These are phyloP conservation scores for Teleogryllus occipitalis DNA, from an alignment of 1,140 invertebrate species.

Conservation along the genomic window DNA sequence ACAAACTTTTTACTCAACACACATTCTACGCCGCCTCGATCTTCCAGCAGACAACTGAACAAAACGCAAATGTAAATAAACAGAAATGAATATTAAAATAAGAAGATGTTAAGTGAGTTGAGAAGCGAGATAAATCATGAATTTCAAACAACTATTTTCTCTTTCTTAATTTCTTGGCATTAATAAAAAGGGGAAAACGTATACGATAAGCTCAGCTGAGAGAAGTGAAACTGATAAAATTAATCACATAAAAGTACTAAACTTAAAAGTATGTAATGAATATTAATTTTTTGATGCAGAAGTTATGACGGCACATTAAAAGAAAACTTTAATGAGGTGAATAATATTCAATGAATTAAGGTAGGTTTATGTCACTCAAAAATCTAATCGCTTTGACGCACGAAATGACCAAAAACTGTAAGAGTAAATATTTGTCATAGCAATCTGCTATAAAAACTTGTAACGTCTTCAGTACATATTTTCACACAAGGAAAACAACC, in stretches of 20 bases:
- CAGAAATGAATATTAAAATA: constrained; percentile 2
- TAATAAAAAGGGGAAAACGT: background rate
- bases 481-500: too few species aligned
- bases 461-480: too few species aligned
- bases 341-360: background rate
- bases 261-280: background rate
- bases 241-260: too few species aligned
- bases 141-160: background rate
- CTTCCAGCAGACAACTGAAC: background rate
- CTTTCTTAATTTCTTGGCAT: background rate
- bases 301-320: background rate
- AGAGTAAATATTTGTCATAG: too few species aligned
- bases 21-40: too few species aligned
- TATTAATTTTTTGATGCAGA: background rate
- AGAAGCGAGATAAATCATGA: background rate
- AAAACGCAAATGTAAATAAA: background rate
- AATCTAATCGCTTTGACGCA: too few species aligned
- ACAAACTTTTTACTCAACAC: background rate
- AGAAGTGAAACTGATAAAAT: background rate
- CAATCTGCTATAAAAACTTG: too few species aligned
- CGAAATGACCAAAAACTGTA: too few species aligned
- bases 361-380: too few species aligned
- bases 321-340: background rate
- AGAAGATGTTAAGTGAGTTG: background rate
- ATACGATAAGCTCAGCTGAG: background rate